Conservation (phyloP, 2,113 vertebrate species). For the Melanotaenia duboulayi region DNA sequence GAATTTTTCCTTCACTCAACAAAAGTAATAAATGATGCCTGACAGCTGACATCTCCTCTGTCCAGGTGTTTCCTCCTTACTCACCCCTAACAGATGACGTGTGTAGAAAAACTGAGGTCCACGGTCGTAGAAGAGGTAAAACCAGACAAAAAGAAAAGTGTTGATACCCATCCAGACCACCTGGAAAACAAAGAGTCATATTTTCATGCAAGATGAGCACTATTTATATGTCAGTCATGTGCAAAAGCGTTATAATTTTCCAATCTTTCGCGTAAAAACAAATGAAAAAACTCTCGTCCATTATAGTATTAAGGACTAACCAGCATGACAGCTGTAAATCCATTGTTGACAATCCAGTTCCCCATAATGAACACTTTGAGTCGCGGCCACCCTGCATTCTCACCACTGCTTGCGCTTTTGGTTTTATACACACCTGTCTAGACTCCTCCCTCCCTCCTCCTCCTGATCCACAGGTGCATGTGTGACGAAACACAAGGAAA, state of each 20-base stretch:
- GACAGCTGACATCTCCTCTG: too few relatives aligned
- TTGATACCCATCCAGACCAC: slow-evolving; percentile 90
- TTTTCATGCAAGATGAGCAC: neutral
- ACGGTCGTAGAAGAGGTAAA: slow-evolving; percentile 85
- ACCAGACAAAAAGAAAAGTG: slow-evolving; percentile 87
- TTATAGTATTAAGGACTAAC: slow-evolving; percentile 73
- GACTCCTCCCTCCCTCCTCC: slow-evolving; percentile 49
- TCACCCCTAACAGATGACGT: slow-evolving; percentile 89
- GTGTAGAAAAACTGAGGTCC: slow-evolving; percentile 86
- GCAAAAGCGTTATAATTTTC: neutral
- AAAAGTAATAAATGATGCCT: neutral
- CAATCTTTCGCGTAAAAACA: neutral
- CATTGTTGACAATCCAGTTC: slow-evolving; percentile 89
- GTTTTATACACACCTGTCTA: slow-evolving; percentile 1
- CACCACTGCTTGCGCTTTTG: too few relatives aligned
- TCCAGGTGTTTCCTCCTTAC: slow-evolving; percentile 39
- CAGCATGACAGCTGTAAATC: slow-evolving; percentile 84
- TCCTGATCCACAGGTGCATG: neutral
- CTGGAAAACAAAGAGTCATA: slow-evolving; percentile 66
- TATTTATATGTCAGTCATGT: neutral
- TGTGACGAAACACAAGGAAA: neutral
- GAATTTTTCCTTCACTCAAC: neutral
- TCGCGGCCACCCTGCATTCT: slow-evolving; percentile 13
- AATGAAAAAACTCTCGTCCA: fast-evolving
- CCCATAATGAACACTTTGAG: slow-evolving; percentile 77